Conservation (phyloP, 2,797 vertebrate genomes). For the Ptychobarbus kaznakovi region DNA sequence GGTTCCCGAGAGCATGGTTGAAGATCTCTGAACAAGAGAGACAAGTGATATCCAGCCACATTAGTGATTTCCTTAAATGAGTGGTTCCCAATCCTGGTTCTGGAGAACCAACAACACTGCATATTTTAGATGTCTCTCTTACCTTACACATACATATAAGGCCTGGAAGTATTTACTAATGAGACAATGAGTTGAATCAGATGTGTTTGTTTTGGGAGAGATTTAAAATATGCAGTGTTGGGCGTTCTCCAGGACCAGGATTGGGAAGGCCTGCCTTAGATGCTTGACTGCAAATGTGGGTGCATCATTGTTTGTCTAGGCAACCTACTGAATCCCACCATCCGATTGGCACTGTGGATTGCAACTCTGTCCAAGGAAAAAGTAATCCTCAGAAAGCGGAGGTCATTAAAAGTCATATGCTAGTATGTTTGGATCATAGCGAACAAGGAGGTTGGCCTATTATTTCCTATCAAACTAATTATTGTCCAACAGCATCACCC, state of each 20-base stretch:
- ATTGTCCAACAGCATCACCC: conserved; percentile 1
- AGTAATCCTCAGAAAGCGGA: not conserved
- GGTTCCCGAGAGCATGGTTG: not conserved
- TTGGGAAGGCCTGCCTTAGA: not conserved
- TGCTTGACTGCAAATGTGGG: not conserved
- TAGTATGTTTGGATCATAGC: conserved; percentile 1
- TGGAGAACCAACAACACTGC: not conserved
- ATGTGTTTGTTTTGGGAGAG: not conserved
- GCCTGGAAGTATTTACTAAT: not conserved
- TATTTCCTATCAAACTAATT: not conserved
- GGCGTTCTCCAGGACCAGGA: not conserved
- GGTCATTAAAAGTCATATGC: not conserved
- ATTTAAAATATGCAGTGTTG: not conserved
- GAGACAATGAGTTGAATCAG: not conserved
- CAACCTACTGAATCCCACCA: not conserved
- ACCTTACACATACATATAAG: not conserved
- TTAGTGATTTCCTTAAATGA: not conserved
- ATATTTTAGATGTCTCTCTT: not conserved
- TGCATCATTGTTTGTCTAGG: not conserved
- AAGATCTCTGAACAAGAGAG: not conserved
- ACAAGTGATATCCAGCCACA: not conserved
- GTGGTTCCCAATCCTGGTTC: not conserved
- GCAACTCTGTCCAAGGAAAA: not conserved
- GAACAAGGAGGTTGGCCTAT: not conserved
- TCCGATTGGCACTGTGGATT: not conserved